Evolutionary conservation across 2,797 vertebrate species (phyloP).

Genomic region (Petrocephalus sullivani): DNA sequence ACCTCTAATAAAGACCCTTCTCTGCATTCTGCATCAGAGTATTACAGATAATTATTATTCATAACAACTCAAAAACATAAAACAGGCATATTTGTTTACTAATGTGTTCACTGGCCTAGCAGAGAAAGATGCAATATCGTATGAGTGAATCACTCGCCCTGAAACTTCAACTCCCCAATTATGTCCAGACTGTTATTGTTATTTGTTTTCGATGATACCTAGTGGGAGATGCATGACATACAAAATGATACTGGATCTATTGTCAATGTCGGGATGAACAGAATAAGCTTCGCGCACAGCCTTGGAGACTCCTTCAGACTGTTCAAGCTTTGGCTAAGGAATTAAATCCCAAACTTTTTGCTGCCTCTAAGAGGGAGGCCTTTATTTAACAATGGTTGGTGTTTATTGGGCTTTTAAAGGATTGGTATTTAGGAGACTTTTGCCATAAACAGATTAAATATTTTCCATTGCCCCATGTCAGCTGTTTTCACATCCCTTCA

Average conservation of each 20-base stretch:
- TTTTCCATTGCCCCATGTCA: not conserved
- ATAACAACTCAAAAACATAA: not conserved
- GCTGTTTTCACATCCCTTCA: not conserved
- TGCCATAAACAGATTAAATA: not conserved
- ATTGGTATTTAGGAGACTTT: slow-evolving; percentile 1
- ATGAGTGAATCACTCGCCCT: not conserved
- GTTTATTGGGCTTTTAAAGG: slow-evolving; percentile 17
- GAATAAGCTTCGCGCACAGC: not conserved
- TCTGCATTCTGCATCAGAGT: not conserved
- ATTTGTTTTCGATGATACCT: not conserved
- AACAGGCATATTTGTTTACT: not conserved
- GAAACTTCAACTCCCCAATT: not conserved
- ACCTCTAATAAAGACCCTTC: not conserved
- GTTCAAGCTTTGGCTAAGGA: not conserved
- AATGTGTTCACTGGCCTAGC: not conserved
- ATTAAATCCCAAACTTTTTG: not conserved
- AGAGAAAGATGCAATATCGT: not conserved
- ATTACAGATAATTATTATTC: not conserved
- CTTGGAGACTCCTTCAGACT: not conserved
- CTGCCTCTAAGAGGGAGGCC: slow-evolving; percentile 12
- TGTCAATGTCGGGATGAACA: not conserved
- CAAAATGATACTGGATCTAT: not conserved
- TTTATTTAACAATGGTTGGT: slow-evolving; percentile 16
- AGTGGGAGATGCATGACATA: not conserved
- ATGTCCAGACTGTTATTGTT: not conserved